Evolutionary conservation across 2,113 vertebrate genomes (phyloP).

Genomic region (Neogale vison): DNA sequence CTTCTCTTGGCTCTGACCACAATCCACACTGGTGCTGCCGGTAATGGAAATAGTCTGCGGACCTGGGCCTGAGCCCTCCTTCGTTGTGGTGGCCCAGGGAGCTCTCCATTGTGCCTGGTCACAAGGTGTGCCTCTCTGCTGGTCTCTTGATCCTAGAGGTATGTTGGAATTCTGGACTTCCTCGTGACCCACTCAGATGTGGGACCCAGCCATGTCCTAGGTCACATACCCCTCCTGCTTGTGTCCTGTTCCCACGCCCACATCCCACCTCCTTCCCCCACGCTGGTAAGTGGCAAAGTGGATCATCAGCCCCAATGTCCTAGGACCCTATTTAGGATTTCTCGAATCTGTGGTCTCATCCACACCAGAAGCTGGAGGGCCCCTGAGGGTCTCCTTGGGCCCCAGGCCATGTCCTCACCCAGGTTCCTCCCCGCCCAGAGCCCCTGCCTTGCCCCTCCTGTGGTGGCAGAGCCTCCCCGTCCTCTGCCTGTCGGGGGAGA

Average conservation of each 20-base stretch:
- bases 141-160: background rate
- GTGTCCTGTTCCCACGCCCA: accelerated
- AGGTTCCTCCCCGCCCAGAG: background rate
- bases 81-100: background rate
- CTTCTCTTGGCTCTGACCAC: background rate
- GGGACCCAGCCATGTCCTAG: background rate
- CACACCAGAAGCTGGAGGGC: background rate
- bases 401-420: background rate
- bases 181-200: background rate
- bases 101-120: too few relatives aligned
- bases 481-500: background rate
- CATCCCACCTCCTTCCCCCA: background rate
- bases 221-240: background rate
- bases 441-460: background rate
- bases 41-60: background rate
- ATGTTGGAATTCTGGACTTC: background rate
- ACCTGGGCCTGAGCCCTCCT: background rate
- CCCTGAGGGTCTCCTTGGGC: background rate
- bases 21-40: background rate
- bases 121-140: background rate
- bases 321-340: too few relatives aligned
- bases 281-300: background rate
- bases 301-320: too few relatives aligned
- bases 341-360: background rate
- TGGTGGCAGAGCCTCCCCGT: background rate